A percentile compares a stretch with the other conserved stretches of the same genome.
These are phyloP conservation scores for Siphlonurus alternatus DNA, from an alignment of 2,888 invertebrate genomes.

Conservation along the genomic window DNA sequence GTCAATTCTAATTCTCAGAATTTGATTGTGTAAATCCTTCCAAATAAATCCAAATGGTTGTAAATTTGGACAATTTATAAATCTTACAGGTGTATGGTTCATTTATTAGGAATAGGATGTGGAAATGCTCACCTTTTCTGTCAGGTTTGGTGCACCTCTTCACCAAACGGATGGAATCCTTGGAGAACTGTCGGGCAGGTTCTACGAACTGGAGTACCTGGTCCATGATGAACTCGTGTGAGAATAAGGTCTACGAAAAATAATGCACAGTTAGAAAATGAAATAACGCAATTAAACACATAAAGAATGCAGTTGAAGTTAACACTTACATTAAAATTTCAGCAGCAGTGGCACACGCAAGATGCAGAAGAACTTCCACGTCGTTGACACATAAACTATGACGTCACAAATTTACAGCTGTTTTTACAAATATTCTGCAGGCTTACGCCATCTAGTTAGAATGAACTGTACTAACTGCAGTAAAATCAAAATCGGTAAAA, in stretches of 20 bases:
- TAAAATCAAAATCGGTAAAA: no score
- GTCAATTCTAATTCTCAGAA: no score
- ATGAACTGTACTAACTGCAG: neutral
- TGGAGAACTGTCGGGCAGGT: slow-evolving; percentile 91
- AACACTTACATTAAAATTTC: no score
- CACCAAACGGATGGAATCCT: slow-evolving; percentile 94
- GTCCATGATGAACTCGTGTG: slow-evolving; percentile 52
- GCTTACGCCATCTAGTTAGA: neutral
- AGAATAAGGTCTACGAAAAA: neutral
- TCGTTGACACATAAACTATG: neutral
- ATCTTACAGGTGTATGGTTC: no score
- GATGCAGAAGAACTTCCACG: neutral
- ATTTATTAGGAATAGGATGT: no score
- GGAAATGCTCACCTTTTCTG: slow-evolving; percentile 84
- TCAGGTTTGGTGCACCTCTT: slow-evolving; percentile 99
- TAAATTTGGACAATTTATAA: no score
- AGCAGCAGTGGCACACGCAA: no score
- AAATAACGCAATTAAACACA: no score
- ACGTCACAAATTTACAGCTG: neutral
- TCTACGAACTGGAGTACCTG: slow-evolving; percentile 89
- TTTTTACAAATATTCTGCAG: neutral
- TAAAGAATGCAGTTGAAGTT: no score
- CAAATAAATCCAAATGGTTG: no score
- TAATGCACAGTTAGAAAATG: no score
- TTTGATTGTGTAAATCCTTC: no score